Evolutionary conservation across 2,888 invertebrate species (phyloP).

Genomic region (Apeira syringaria): DNA sequence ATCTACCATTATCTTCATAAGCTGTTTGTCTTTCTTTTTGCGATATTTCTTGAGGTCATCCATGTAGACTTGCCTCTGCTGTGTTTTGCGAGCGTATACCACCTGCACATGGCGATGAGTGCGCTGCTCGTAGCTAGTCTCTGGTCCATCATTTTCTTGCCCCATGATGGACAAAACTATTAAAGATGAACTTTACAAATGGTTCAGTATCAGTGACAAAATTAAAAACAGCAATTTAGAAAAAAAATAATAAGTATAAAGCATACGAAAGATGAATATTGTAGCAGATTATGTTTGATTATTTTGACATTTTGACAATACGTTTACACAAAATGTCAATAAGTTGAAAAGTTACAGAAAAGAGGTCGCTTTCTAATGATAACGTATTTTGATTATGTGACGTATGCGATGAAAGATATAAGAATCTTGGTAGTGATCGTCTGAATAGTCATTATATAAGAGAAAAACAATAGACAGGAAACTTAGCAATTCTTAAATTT

Average conservation of each 20-base stretch:
- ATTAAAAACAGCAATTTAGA: constrained; percentile 53
- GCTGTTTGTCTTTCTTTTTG: constrained; percentile 38
- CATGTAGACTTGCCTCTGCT: constrained; percentile 61
- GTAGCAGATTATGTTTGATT: neutral
- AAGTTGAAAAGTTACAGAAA: neutral
- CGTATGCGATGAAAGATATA: no score
- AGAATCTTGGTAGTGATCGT: no score
- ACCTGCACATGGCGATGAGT: constrained; percentile 48
- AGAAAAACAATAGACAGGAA: no score
- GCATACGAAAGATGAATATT: constrained; percentile 3
- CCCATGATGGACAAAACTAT: constrained; percentile 36
- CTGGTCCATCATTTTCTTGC: constrained; percentile 39
- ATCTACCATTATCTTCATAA: constrained; percentile 39
- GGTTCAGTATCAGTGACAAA: neutral
- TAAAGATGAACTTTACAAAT: neutral
- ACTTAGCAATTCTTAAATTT: no score
- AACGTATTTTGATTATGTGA: no score
- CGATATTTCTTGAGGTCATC: constrained; percentile 61
- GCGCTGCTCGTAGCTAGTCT: constrained; percentile 46
- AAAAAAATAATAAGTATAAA: constrained; percentile 32
- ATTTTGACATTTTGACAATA: neutral
- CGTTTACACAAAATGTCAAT: no score
- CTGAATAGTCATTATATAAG: no score
- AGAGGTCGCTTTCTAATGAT: no score
- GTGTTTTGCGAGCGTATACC: constrained; percentile 54